phyloP scores from a whole-genome alignment of 2,797 vertebrate species.

The Darevskia mixta region DNA sequence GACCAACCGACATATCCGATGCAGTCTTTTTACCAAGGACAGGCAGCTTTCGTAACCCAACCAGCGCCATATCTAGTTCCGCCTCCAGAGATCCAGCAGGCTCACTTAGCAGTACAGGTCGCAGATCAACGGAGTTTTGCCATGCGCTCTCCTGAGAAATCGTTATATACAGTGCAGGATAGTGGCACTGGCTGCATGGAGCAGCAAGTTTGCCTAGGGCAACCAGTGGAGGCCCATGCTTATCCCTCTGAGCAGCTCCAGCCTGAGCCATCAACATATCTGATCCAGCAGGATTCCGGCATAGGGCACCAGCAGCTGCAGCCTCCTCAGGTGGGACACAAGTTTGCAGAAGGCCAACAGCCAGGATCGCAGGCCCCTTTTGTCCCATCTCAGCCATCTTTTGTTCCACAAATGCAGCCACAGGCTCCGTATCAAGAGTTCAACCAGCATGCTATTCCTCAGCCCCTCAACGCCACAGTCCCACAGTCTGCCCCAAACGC shows the following conservation, averaged over 20 bases:
- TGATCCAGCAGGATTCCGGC: constrained; percentile 34
- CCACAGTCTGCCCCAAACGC: constrained; percentile 32
- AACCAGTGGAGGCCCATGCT: neutral
- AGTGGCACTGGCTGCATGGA: constrained; percentile 10
- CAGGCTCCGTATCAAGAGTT: constrained; percentile 34
- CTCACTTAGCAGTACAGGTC: constrained; percentile 21
- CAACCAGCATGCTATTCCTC: constrained; percentile 29
- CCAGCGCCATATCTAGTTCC: constrained; percentile 36
- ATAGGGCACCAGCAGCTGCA: constrained; percentile 34
- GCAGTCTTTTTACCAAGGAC: constrained; percentile 24
- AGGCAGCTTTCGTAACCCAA: constrained; percentile 34
- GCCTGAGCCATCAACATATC: constrained; percentile 27
- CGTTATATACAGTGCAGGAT: constrained; percentile 37
- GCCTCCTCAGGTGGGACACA: constrained; percentile 19
- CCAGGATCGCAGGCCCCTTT: constrained; percentile 26
- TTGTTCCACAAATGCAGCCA: constrained; percentile 40
- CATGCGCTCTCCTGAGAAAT: constrained; percentile 34
- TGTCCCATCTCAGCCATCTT: constrained; percentile 19
- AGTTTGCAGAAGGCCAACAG: constrained; percentile 15
- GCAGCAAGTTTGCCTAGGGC: constrained; percentile 40
- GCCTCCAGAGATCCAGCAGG: constrained; percentile 34
- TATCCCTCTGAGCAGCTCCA: constrained; percentile 27
- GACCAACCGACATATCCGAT: constrained; percentile 22
- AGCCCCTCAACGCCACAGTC: constrained; percentile 18
- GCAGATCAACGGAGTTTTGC: constrained; percentile 43